Evolutionary conservation across 2,797 vertebrate genomes (phyloP).

Genomic region (Gymnoscopelus microlampas): DNA sequence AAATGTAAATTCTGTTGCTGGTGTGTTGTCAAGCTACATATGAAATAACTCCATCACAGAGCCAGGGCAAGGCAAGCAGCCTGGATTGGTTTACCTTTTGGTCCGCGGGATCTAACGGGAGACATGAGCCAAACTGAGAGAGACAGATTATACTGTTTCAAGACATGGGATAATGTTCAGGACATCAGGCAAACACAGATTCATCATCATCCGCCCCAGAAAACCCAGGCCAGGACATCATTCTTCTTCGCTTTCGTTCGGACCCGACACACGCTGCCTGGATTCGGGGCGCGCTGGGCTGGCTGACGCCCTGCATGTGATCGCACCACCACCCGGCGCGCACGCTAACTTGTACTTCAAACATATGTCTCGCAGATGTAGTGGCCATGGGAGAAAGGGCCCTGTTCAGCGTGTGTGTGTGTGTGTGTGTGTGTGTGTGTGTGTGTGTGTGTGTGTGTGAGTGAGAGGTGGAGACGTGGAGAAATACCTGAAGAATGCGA

Average conservation of each 20-base stretch:
- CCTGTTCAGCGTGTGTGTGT: constrained; percentile 33
- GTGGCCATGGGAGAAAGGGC: constrained; percentile 56
- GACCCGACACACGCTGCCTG: constrained; percentile 41
- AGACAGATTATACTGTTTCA: constrained; percentile 59
- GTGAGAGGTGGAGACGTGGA: constrained; percentile 47
- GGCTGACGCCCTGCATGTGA: no score
- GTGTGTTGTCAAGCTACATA: no score
- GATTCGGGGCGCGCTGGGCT: neutral
- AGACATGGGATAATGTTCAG: constrained; percentile 65
- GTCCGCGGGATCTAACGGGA: constrained; percentile 45
- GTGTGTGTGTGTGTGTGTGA: constrained; percentile 44
- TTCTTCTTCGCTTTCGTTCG: constrained; percentile 40
- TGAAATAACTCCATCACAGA: neutral
- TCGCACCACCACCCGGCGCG: no score
- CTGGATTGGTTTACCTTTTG: constrained; percentile 38
- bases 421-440: neutral
- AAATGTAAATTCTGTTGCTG: neutral
- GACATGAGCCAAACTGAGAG: constrained; percentile 61
- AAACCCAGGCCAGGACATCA: constrained; percentile 60
- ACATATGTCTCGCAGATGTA: constrained; percentile 80
- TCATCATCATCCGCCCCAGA: constrained; percentile 44
- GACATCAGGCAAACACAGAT: constrained; percentile 64
- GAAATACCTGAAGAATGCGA: constrained; percentile 80
- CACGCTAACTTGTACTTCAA: constrained; percentile 4
- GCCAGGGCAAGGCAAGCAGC: constrained; percentile 26